A percentile compares a stretch with the other conserved stretches of the same genome.
Conservation (phyloP, 2,797 vertebrate genomes). For the Sebastes hopkinsi region DNA sequence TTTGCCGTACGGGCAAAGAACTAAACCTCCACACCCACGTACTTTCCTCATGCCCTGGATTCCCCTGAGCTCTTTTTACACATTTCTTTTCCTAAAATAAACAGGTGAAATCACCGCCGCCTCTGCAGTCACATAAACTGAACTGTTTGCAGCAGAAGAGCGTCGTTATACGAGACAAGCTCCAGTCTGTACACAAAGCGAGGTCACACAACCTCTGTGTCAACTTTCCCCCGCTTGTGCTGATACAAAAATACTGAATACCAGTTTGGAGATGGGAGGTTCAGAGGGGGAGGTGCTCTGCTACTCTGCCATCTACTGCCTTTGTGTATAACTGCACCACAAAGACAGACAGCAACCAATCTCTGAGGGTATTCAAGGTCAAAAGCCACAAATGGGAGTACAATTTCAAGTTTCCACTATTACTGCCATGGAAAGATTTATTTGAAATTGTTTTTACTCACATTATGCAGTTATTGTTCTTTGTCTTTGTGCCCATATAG, state of each 20-base stretch:
- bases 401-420: background rate
- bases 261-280: background rate
- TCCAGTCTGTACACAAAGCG: background rate
- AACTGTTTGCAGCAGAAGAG: background rate
- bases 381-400: background rate
- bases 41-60: background rate
- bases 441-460: background rate
- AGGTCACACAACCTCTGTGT: constrained; percentile 22
- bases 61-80: background rate
- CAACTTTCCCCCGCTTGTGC: constrained; percentile 36
- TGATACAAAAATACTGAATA: constrained; percentile 48
- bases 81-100: background rate
- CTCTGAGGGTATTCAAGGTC: constrained; percentile 10
- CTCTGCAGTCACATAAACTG: background rate
- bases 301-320: constrained; percentile 4
- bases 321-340: background rate
- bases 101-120: background rate
- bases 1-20: background rate
- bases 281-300: background rate
- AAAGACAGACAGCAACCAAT: constrained; percentile 6
- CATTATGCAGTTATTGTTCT: background rate
- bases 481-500: background rate
- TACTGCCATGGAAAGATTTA: fast-evolving
- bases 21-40: background rate
- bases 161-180: background rate